Base-by-base conservation (phyloP, 2,888 invertebrate genomes). In the Amphipyra berbera region DNA sequence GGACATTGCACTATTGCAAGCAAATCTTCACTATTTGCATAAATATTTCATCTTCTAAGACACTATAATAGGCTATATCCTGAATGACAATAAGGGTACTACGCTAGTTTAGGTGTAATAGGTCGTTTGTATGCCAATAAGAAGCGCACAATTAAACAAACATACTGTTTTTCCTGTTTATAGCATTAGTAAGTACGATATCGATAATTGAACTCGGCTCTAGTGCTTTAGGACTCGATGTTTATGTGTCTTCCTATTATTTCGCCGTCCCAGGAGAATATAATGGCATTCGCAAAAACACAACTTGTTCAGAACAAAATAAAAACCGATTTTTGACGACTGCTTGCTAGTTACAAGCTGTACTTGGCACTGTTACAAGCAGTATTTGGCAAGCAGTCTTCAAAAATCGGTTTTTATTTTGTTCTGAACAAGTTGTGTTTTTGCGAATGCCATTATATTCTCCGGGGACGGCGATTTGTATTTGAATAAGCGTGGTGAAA, bases 111-210 rank as follows among this genome's bases (percentile, higher is more conserved):
- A 40, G 21, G 38, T 41, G 38, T 60, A 54, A 37, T 40, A 45
- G 35, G 33, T 46, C 30, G n/a, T 49, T 54, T 50, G 27, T 69
- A 50, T 50, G 42, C 49, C 30, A 57, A 44, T 9, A 37, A 27
- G 33, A 46, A 53, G 45, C 45, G 8, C 12, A 54, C 37, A 41
- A 57, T 62, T 57, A 47, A 50, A 54, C 27, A 56, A 68, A 56
- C 10, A 56, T 40, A 15, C 1, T 0, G 42, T 48, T 74, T 74
- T 75, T 54, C 70, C 70, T 71, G 70, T 70, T 52, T 58, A 58
- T 42, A 45, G 9, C 42, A 30, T 46, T 46, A 69, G 15, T 48
- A 42, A 15, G 45, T 68, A 57, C 30, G 21, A 37, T 45, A 58
- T 46, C 57, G 53, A 62, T 69, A 69, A 69, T 53, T 47, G 40